Conservation (phyloP, 2,888 invertebrate species). For the Stenchaetothrips biformis region DNA sequence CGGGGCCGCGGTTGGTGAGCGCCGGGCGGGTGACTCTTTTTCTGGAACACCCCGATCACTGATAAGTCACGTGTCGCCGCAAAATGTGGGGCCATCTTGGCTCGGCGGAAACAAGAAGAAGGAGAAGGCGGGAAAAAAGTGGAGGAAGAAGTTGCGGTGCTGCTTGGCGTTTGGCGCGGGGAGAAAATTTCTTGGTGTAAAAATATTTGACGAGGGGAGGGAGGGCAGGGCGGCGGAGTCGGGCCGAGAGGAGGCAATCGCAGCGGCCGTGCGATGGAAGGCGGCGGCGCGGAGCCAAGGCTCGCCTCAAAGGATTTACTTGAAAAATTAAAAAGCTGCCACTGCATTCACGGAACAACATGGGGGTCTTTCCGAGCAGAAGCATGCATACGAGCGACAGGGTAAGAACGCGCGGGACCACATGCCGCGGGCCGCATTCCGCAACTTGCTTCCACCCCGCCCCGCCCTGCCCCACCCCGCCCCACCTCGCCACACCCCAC, state of each 20-base stretch:
- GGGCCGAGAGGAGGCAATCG: neutral
- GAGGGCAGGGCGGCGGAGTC: neutral
- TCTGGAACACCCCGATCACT: constrained; percentile 24
- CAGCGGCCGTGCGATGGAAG: neutral
- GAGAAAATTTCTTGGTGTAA: constrained; percentile 7
- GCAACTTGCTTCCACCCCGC: no score
- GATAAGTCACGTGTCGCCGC: constrained; percentile 14
- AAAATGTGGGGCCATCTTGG: constrained; percentile 22
- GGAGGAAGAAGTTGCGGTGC: neutral
- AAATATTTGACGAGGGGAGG: constrained; percentile 19
- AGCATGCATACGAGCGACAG: no score
- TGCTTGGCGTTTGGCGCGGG: neutral
- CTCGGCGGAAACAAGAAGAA: neutral
- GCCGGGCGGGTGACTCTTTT: neutral
- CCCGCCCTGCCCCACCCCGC: no score
- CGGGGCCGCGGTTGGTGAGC: neutral
- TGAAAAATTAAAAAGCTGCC: no score
- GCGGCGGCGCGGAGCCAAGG: no score
- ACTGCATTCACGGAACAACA: no score
- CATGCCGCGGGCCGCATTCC: no score
- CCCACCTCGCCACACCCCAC: no score
- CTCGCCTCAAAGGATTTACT: no score
- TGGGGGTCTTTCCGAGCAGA: no score
- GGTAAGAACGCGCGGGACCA: no score
- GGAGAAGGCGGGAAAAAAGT: neutral